These are phyloP conservation scores for Mercenaria mercenaria DNA, from an alignment of 1,140 invertebrate species.

Conservation along the genomic window DNA sequence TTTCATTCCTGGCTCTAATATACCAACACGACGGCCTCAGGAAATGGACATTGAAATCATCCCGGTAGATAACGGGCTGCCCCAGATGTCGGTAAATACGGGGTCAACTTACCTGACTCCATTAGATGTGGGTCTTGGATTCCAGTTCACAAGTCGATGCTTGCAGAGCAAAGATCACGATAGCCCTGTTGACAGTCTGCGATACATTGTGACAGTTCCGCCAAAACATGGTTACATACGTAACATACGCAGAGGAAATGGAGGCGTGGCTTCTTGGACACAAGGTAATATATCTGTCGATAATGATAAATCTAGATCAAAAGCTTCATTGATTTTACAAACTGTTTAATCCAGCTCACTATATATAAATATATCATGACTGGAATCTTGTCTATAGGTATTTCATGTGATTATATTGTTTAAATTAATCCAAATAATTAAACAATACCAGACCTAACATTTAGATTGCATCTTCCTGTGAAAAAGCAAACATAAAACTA, in stretches of 20 bases:
- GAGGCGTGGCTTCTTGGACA: slow-evolving; percentile 82
- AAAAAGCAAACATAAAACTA: too few species aligned
- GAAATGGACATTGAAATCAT: slow-evolving; percentile 83
- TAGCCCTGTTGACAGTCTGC: slow-evolving; percentile 77
- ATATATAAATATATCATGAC: too few species aligned
- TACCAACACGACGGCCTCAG: slow-evolving; percentile 79
- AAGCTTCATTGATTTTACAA: slow-evolving; percentile 18
- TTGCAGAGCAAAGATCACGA: slow-evolving; percentile 85
- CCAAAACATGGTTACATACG: slow-evolving; percentile 84
- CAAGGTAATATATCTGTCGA: slow-evolving; percentile 84
- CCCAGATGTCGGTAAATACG: slow-evolving; percentile 81
- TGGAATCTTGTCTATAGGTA: too few species aligned
- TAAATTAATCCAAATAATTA: too few species aligned
- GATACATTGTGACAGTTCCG: slow-evolving; percentile 79
- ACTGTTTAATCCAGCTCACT: too few species aligned
- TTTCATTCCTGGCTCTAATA: slow-evolving; percentile 82
- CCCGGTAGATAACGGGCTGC: slow-evolving; percentile 85
- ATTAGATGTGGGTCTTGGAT: slow-evolving; percentile 79
- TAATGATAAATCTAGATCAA: neutral
- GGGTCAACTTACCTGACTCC: slow-evolving; percentile 77
- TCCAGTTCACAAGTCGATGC: slow-evolving; percentile 77
- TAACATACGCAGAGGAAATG: slow-evolving; percentile 74
- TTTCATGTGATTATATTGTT: too few species aligned
- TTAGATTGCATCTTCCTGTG: too few species aligned
- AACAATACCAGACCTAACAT: too few species aligned